Base-by-base conservation (phyloP, 2,113 vertebrate species). In the Sterrhoptilus dennistouni region DNA sequence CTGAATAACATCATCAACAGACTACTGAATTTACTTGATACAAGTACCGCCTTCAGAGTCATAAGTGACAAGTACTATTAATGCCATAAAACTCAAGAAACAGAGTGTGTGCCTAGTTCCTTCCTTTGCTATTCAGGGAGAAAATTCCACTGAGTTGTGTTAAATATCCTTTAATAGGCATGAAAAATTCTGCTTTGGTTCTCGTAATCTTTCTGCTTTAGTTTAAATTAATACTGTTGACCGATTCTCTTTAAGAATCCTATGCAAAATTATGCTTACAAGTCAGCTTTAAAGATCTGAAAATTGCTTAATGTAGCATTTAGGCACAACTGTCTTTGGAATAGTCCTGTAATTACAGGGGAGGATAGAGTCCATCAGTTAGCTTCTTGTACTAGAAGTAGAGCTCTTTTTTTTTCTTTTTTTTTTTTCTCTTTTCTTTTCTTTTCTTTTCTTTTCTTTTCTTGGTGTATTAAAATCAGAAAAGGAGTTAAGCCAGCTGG, bases 221-320 rank as follows among this genome's bases (percentile, higher is more conserved):
- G 94, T 89, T 93, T 60, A 92, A 94, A 87, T 93, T 94, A 96
- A 95, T 78, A 59, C 66, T 78, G 54, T 95, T 86, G 78, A 86
- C 63, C 0, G 5, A 65, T 83, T 96, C 69, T 61, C 53, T 69
- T 83, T 45, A 89, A 94, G 95, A 90, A 64, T 79, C 38, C 17
- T 40, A 81, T 63, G 47, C 25, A 54, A 82, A 89, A 89, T 91
- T 93, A 76, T 89, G 72, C 72, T 85, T 92, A 56, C 2, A 2
- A 95, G 53, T 45, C 66, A 94, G 57, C 36, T 84, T 77, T 78
- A 64, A 65, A 83, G 49, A 86, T 88, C 66, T 93, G 75, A 93
- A 95, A 96, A 94, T 83, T 89, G 76, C 61, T 95, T 89, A 95
- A 91, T 89, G 38, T 87, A 76, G n/a, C 63, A 72, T 92, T 87